A percentile compares a stretch with the other conserved stretches of the same genome.
Conservation (phyloP, 2,888 invertebrate species). For the Trissoscelio sp. region DNA sequence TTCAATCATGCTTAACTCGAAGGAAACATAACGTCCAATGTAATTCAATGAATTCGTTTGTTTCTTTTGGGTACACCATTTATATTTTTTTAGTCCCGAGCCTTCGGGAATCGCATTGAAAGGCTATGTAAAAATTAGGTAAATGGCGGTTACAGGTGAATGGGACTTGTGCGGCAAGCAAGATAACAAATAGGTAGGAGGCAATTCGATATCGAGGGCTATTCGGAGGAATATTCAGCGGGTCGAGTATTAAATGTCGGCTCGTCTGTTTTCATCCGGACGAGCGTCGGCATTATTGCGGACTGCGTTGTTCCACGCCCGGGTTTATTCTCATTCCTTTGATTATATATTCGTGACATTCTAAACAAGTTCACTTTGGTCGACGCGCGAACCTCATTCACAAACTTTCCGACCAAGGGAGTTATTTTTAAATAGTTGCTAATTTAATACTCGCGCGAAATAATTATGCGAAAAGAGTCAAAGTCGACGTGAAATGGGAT, state of each 20-base stretch:
- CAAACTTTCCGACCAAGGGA: constrained; percentile 29
- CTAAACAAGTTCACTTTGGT: constrained; percentile 54
- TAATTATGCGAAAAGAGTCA: constrained; percentile 34
- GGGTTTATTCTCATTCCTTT: constrained; percentile 56
- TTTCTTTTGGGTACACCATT: background rate
- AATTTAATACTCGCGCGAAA: constrained; percentile 49
- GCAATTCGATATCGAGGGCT: constrained; percentile 83
- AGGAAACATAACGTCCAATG: too few relatives aligned
- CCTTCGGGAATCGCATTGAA: constrained; percentile 47
- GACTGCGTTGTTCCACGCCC: constrained; percentile 50
- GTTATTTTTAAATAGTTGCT: constrained; percentile 54
- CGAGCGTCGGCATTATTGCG: constrained; percentile 72
- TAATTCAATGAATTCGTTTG: constrained; percentile 1
- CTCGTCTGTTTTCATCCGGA: constrained; percentile 77
- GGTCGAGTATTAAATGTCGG: constrained; percentile 80
- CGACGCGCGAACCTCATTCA: constrained; percentile 34
- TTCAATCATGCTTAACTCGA: too few relatives aligned
- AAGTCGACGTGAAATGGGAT: background rate
- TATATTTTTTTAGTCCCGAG: background rate
- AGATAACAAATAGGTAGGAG: constrained; percentile 82
- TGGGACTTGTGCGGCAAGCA: constrained; percentile 76
- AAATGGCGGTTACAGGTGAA: constrained; percentile 82
- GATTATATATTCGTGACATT: constrained; percentile 60
- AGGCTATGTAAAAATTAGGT: constrained; percentile 82
- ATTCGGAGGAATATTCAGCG: constrained; percentile 82